Evolutionary conservation across 2,797 vertebrate genomes (phyloP), one percentile per base, ranked within the genome.

Genomic region (Podargus strigoides): DNA sequence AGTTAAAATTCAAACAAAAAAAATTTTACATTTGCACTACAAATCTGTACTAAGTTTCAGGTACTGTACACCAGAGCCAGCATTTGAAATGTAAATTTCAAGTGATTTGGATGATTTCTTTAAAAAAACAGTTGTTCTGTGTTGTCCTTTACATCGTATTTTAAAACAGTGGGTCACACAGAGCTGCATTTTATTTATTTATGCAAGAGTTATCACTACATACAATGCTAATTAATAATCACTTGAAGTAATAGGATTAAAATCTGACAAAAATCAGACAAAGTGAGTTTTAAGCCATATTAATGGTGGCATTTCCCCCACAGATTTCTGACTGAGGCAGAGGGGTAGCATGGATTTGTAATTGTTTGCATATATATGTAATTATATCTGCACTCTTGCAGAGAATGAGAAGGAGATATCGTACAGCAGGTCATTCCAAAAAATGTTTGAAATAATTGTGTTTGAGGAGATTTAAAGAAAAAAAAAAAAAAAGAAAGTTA

Each of bases 181-280:
- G 14, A 94, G 72, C 69, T 72, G 42, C 27, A 44, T 83, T 89
- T 85, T 87, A 63, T 93, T 91, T 90, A 88, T 92, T 85, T 83
- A 89, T 87, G 85, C 53, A 52, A 78, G 73, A 72, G 16, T 86
- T 93, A 81, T 78, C 62, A 28, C 82, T 87, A 86, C 39, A 60
- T 4, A 47, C 41, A 74, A 84, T 73, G 59, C 24, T 88, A 95
- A 92, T 92, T 95, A 95, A 96, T 86, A 91, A 88, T 92, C 79
- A 75, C 76, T 93, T 79, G 44, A 84, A 91, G n/a, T 86, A 96
- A 96, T 56, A 84, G 55, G 82, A 94, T 92, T 96, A 91, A 91
- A 95, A 88, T 59, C 58, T 89, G 91, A 84, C 59, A 96, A 85
- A 94, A 96, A 79, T 95, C 91, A 84, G 84, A 69, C 53, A 56